Base-by-base conservation (phyloP, 2,797 vertebrate genomes). In the Chelidonichthys spinosus region DNA sequence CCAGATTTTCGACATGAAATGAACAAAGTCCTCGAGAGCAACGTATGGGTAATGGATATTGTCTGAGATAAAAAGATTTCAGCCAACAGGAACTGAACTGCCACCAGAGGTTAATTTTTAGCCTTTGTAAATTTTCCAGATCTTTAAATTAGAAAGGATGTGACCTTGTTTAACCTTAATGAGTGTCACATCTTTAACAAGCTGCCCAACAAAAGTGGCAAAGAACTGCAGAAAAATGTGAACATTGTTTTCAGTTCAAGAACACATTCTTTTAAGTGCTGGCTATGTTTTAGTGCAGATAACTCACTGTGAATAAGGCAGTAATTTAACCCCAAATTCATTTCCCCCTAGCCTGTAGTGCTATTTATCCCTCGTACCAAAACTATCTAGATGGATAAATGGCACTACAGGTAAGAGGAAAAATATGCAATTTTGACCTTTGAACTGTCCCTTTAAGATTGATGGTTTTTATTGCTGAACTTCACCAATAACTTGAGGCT, bases 1-100 rank as follows among this genome's bases (percentile, higher is more conserved):
- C 8, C 37, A 36, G 49, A 79, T 43, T 75, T 78, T 67, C 2
- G 2, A 15, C 52, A 71, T 64, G 53, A 76, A 70, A 74, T 69
- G 46, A 81, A 77, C n/a, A 64, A 63, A 46, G 33, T 76, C 10
- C 40, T 78, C 4, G 60, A 79, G 18, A 65, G 47, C 67, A 63
- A 36, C 1, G 2, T 78, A 10, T 68, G 52, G 65, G 17, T 72
- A 37, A 82, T 68, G 44, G 62, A 78, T 11, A 74, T 69, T 9
- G 42, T 47, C 1, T 60, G 47, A 61, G 9, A 7, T 39, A 9
- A 4, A 47, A 37, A 58, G 17, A 67, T 54, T 50, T 36, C 36
- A 61, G 46, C 37, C 46, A 33, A 33, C 14, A 63, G 17, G 11
- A 65, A 32, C 7, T 52, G 7, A 11, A 25, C 42, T 37, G 10